Evolutionary conservation across 2,113 vertebrate species (phyloP), one percentile per base, ranked within the genome.

Genomic region (Pantherophis guttatus): DNA sequence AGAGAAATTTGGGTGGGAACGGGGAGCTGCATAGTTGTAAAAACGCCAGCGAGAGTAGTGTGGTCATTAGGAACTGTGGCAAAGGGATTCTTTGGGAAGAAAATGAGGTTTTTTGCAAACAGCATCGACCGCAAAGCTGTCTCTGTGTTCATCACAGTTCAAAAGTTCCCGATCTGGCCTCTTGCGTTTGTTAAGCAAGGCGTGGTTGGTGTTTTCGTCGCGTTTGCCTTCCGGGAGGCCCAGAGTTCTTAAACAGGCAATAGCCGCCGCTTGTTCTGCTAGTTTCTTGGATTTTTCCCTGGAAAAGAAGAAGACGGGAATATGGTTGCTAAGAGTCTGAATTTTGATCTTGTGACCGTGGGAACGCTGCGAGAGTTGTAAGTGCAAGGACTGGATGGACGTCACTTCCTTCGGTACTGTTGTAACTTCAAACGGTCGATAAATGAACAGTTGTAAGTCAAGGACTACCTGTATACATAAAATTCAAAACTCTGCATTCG

Each of bases 221-320:
- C 98, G 93, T 5, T 97, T 98, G 21, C 99, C 99, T 95, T 99
- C 99, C 0, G 99, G 98, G 23, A 99, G 93, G 3, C 98, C 98
- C 57, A 98, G 90, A 0, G 98, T 97, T 53, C 98, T 98, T 90
- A 99, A 97, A 91, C 99, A 99, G 29, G 99, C 99, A 3, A 99
- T 95, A 90, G 99, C 99, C 0, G 99, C 98, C 26, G 99, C 98
- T 95, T 99, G 99, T 65, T 99, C 99, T 0, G 99, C 99, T 89
- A 98, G 98, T 90, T 99, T 99, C 98, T 99, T 99, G 0, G 99
- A 99, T 96, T 99, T 99, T 95, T 99, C 99, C 99, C 99, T 99
- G 96, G 93, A 95, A 94, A 94, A 92, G 93, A 92, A 88, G 92
- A 96, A 50, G 4, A 48, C 33, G 33, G 86, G 94, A 94, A 93